A percentile compares a stretch with the other conserved stretches of the same genome.
These are phyloP conservation scores for Aphelenchoides avenae DNA, from an alignment of 1,140 invertebrate species.

Conservation along the genomic window DNA sequence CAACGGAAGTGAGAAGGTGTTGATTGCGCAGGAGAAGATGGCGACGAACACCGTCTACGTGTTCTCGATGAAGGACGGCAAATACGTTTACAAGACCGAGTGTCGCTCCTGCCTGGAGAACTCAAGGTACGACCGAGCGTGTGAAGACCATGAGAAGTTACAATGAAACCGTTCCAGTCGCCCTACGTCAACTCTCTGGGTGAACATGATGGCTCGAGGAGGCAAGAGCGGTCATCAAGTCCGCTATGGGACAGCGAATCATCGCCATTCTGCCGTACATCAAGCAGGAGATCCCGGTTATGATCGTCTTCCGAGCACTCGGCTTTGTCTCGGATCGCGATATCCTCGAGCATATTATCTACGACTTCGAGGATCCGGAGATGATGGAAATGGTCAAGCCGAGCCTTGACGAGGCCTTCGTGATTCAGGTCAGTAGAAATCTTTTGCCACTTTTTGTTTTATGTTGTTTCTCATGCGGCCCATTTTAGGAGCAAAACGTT, in stretches of 20 bases:
- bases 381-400: constrained; percentile 99
- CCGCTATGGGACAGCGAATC: constrained; percentile 93
- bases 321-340: constrained; percentile 98
- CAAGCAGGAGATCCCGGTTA: constrained; percentile 95
- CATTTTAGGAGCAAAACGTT: constrained; percentile 79
- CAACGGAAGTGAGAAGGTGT: constrained; percentile 87
- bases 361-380: constrained; percentile 87
- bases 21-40: constrained; percentile 99
- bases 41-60: constrained; percentile 99
- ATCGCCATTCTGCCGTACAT: constrained; percentile 96
- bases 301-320: constrained; percentile 91
- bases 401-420: constrained; percentile 96
- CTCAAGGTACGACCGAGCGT: constrained; percentile 59
- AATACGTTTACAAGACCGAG: constrained; percentile 95
- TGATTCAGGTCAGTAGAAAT: constrained; percentile 66
- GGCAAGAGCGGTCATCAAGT: constrained; percentile 69
- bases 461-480: neutral
- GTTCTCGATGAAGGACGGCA: constrained; percentile 88
- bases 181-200: constrained; percentile 93
- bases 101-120: constrained; percentile 91
- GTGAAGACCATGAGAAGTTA: neutral
- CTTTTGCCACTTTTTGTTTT: neutral
- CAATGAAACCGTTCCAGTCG: constrained; percentile 63
- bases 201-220: constrained; percentile 97
- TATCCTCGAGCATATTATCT: constrained; percentile 96